Evolutionary conservation across 2,797 vertebrate genomes (phyloP), one percentile per base, ranked within the genome.

Genomic region (Tarsius wallacei): DNA sequence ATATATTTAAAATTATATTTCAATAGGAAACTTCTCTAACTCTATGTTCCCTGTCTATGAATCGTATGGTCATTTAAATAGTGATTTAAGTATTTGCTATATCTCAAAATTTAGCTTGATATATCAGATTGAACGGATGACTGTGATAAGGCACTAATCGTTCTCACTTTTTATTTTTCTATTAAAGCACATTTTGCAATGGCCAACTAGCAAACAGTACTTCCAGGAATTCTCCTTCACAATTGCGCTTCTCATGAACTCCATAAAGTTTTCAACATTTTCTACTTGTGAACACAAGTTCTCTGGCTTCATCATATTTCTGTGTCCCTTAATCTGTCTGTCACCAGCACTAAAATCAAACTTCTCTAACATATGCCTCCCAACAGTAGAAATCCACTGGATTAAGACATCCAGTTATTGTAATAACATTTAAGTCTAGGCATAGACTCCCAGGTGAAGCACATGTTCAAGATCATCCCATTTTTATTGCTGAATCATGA

Each of bases 391-490:
- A 82, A 84, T 83, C 16, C 55, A 49, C n/a, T 49, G 10, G 73
- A 81, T 81, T 89, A 64, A 95, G 1, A 19, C 96, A 97, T 93
- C 19, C 26, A 90, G 42, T 22, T 94, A 71, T 33, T 76, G 14
- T 36, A 66, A 95, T 91, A 96, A 51, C 71, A 94, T 5, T 26
- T 66, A 89, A 73, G 5, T 92, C 53, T 93, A 95, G 85, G 88
- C 15, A 70, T 7, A n/a, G 47, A 9, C 74, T 95, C 36, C n/a
- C 82, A 49, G 21, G 4, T 80, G 61, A 91, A 70, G 10, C 13
- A 24, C 63, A 55, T 28, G 63, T 28, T 84, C 36, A 93, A 61
- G 70, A 86, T 70, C 9, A 47, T 55, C 13, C 36, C 2, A 21
- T n/a, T 90, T 90, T 89, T 63, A 80, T 61, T 80, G 59, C 42